phyloP scores from a whole-genome alignment of 2,113 vertebrate species.

The Tupaia chinensis region DNA sequence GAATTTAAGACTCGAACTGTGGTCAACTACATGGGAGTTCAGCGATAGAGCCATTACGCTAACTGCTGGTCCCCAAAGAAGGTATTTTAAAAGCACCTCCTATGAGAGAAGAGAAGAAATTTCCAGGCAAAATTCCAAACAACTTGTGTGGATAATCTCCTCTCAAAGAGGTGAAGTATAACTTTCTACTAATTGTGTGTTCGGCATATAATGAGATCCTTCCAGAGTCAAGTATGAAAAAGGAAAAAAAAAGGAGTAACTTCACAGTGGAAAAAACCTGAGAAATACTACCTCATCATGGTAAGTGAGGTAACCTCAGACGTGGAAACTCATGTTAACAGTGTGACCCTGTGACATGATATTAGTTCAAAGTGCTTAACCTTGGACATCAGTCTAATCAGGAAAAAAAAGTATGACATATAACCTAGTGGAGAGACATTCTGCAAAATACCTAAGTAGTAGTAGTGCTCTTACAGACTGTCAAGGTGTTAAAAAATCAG shows the following conservation, averaged over 20 bases:
- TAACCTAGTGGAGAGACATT: background rate
- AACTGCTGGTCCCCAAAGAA: background rate
- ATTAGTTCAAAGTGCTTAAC: background rate
- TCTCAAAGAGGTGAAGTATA: background rate
- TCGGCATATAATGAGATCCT: background rate
- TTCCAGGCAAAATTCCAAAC: background rate
- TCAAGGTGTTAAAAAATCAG: background rate
- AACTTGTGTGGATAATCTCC: background rate
- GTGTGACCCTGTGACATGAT: too few relatives aligned
- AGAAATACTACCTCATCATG: background rate
- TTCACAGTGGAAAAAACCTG: background rate
- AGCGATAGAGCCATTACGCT: too few relatives aligned
- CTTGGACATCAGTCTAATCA: background rate
- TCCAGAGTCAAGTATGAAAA: background rate
- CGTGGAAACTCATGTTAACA: background rate
- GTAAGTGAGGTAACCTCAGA: too few relatives aligned
- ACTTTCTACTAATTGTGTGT: background rate
- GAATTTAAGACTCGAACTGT: too few relatives aligned
- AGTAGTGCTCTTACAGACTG: background rate
- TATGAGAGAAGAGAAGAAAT: background rate
- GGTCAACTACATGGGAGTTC: too few relatives aligned
- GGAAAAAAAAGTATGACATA: background rate
- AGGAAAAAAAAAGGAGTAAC: background rate
- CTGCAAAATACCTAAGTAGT: background rate
- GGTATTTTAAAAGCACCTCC: background rate